Conservation (phyloP, 2,888 invertebrate genomes). For the Tipula confusa region DNA sequence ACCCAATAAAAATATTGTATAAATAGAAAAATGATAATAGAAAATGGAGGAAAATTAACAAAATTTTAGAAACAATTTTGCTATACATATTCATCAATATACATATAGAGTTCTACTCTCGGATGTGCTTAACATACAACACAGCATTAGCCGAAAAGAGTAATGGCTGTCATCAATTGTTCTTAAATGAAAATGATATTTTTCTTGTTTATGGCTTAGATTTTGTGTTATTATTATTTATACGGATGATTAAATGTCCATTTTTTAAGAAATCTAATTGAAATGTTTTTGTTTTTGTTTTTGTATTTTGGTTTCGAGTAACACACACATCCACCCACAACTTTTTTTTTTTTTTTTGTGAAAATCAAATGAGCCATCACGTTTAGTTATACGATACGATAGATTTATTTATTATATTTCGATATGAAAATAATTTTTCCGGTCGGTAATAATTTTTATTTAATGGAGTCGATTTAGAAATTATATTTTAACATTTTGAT, state of each 20-base stretch:
- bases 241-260: constrained; percentile 25
- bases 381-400: background rate
- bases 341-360: too few relatives aligned
- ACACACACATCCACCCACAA: background rate
- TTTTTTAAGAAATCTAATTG: constrained; percentile 3
- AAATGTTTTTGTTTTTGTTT: background rate
- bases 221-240: constrained; percentile 20
- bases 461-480: background rate
- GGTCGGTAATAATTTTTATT: constrained; percentile 7
- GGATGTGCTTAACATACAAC: background rate
- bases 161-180: constrained; percentile 12
- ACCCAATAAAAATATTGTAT: too few relatives aligned
- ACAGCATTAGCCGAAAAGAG: background rate
- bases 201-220: constrained; percentile 8
- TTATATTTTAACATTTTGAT: background rate
- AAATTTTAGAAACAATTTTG: background rate
- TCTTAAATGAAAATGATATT: constrained; percentile 5
- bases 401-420: background rate
- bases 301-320: background rate
- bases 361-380: constrained; percentile 3
- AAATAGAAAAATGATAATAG: background rate
- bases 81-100: background rate
- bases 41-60: background rate
- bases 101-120: background rate
- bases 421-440: background rate